Percentiles rank a stretch among this genome's conserved stretches.
Evolutionary conservation across 2,888 invertebrate species (phyloP).

Genomic region (Alviniconcha strummeri): DNA sequence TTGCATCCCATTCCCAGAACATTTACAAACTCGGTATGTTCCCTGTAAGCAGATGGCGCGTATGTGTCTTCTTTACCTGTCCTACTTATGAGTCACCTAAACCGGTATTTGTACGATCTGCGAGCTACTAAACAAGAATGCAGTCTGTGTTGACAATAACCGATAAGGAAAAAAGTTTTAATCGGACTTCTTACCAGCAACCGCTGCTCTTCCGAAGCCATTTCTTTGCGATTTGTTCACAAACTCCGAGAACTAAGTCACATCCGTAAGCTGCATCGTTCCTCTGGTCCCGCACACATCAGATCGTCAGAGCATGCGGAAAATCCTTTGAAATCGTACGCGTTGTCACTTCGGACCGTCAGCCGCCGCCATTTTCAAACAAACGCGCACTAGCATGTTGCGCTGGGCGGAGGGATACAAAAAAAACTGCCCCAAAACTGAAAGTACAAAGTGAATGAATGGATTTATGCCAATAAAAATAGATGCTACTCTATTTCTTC

Average conservation of each 20-base stretch:
- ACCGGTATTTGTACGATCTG: too few relatives aligned
- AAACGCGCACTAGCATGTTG: constrained; percentile 44
- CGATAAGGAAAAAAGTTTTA: too few relatives aligned
- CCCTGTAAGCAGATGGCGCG: too few relatives aligned
- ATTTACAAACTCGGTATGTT: too few relatives aligned
- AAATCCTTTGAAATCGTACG: constrained; percentile 26
- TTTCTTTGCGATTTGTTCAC: constrained; percentile 28
- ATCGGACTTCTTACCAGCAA: constrained; percentile 40
- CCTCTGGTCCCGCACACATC: background rate
- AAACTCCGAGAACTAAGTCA: constrained; percentile 28
- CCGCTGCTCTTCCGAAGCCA: constrained; percentile 43
- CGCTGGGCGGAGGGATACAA: constrained; percentile 31
- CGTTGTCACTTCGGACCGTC: background rate
- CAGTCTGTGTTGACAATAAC: too few relatives aligned
- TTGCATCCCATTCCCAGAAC: too few relatives aligned
- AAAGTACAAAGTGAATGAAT: background rate
- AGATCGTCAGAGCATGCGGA: background rate
- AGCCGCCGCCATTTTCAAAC: constrained; percentile 66
- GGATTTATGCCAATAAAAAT: background rate
- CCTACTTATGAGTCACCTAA: too few relatives aligned
- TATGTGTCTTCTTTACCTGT: too few relatives aligned
- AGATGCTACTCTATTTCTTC: background rate
- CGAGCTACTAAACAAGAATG: too few relatives aligned
- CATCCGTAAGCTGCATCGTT: constrained; percentile 24
- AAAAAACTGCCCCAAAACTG: background rate